Percentiles rank a stretch among this genome's conserved stretches.
Conservation (phyloP, 2,888 invertebrate species). For the Nebria brevicollis region DNA sequence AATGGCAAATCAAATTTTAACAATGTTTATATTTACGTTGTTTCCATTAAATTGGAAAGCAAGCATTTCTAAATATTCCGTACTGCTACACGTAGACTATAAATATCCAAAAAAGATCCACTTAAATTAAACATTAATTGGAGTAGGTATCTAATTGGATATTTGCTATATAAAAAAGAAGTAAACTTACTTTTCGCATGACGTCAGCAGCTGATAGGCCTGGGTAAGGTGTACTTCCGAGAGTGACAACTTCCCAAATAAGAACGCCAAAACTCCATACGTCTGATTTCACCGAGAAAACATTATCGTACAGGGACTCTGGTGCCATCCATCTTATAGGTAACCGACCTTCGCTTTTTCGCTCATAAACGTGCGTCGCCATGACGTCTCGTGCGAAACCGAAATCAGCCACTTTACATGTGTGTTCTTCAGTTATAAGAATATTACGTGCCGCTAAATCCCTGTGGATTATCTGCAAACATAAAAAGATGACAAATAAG, state of each 20-base stretch:
- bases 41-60: too few relatives aligned
- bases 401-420: slow-evolving; percentile 93
- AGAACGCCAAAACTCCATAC: slow-evolving; percentile 96
- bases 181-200: slow-evolving; percentile 78
- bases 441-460: slow-evolving; percentile 92
- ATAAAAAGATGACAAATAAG: slow-evolving; percentile 34
- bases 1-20: too few relatives aligned
- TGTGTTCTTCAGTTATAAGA: slow-evolving; percentile 85
- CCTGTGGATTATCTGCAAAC: slow-evolving; percentile 82
- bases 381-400: slow-evolving; percentile 92
- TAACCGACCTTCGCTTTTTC: slow-evolving; percentile 80
- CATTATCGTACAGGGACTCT: slow-evolving; percentile 92
- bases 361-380: slow-evolving; percentile 85
- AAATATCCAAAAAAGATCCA: neutral
- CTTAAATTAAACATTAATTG: neutral
- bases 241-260: slow-evolving; percentile 95
- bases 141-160: too few relatives aligned
- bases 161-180: too few relatives aligned
- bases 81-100: too few relatives aligned
- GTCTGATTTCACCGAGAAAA: slow-evolving; percentile 93
- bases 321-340: slow-evolving; percentile 94
- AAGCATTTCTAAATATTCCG: too few relatives aligned
- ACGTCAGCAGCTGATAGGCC: slow-evolving; percentile 92
- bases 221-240: slow-evolving; percentile 95
- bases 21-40: too few relatives aligned